Percentiles rank a stretch among this genome's conserved stretches.
These are phyloP conservation scores for Marmota flaviventris DNA, from an alignment of 2,113 vertebrate genomes.

Conservation along the genomic window DNA sequence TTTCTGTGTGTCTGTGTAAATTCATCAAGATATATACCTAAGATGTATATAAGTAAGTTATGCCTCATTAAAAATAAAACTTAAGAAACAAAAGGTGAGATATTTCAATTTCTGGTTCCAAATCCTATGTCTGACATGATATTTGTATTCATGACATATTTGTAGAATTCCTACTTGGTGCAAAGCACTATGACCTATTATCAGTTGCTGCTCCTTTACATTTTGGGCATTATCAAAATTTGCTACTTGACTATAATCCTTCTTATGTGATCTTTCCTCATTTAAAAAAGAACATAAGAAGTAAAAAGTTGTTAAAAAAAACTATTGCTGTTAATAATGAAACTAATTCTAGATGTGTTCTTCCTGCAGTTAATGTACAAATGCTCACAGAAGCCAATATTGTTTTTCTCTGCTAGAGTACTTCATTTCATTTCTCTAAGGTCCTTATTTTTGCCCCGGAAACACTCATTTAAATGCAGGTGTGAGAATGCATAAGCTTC, in stretches of 20 bases:
- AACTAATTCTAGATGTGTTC: slow-evolving; percentile 41
- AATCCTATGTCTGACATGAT: background rate
- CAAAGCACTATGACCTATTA: background rate
- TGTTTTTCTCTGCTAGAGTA: slow-evolving; percentile 50
- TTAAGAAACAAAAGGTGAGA: background rate
- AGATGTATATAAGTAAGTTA: background rate
- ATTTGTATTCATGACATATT: background rate
- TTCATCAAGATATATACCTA: background rate
- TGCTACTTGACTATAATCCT: background rate
- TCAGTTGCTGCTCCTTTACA: background rate
- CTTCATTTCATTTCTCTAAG: slow-evolving; percentile 57
- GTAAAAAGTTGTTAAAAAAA: slow-evolving; percentile 1
- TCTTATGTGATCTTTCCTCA: background rate
- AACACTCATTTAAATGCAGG: slow-evolving; percentile 77
- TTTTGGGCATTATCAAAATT: background rate
- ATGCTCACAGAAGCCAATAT: slow-evolving; percentile 59
- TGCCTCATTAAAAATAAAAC: background rate
- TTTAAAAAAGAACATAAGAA: background rate
- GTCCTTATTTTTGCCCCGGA: slow-evolving; percentile 63
- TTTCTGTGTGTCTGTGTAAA: background rate
- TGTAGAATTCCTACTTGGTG: background rate
- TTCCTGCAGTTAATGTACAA: slow-evolving; percentile 60
- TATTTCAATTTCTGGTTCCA: background rate
- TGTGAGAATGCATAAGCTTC: slow-evolving; percentile 74
- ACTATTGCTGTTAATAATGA: slow-evolving; percentile 61